Evolutionary conservation across 1,140 invertebrate species (phyloP).

Genomic region (Lithobius niger): DNA sequence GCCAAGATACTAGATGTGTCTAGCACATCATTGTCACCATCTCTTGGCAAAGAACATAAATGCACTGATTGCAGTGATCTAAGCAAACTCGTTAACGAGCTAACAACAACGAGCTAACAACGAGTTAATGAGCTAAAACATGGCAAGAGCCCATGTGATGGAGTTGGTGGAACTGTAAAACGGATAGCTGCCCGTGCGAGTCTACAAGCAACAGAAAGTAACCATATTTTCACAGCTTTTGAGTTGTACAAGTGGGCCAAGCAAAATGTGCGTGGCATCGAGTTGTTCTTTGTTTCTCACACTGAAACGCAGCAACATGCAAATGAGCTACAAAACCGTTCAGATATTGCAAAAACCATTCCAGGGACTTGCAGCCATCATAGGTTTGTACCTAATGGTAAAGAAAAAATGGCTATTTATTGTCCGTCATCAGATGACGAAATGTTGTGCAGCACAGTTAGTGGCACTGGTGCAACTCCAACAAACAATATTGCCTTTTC

Average conservation of each 20-base stretch:
- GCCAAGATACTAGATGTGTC: neutral
- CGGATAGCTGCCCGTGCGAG: too few relatives aligned
- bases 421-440: neutral
- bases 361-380: neutral
- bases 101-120: too few relatives aligned
- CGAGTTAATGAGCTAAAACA: too few relatives aligned
- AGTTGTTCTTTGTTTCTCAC: neutral
- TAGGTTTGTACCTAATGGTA: too few relatives aligned
- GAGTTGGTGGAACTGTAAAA: too few relatives aligned
- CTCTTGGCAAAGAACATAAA: neutral
- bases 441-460: neutral
- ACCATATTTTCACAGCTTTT: neutral
- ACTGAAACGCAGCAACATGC: neutral
- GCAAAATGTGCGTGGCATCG: too few relatives aligned
- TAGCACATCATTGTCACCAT: neutral
- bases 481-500: neutral
- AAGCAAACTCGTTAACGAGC: neutral
- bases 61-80: neutral
- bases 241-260: neutral
- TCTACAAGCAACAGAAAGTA: neutral
- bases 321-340: neutral
- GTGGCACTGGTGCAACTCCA: neutral
- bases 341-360: neutral
- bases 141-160: too few relatives aligned
- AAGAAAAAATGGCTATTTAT: neutral